A percentile compares a stretch with the other conserved stretches of the same genome.
These are phyloP conservation scores for Lithobates sylvaticus DNA, from an alignment of 2,797 vertebrate genomes.

Conservation along the genomic window DNA sequence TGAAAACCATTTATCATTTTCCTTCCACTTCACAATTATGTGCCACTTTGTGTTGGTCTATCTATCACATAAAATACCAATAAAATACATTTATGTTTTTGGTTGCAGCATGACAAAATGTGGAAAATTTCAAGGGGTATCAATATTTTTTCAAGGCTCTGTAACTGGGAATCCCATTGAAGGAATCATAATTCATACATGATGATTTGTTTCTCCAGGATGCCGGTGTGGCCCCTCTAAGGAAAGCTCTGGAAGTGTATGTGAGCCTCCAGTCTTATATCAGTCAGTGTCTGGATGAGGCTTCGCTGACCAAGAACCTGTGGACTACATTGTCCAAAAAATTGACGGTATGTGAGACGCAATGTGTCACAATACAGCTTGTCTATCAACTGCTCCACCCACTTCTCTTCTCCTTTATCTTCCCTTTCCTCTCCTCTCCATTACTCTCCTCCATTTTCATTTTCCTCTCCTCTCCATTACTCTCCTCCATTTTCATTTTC, in stretches of 20 bases:
- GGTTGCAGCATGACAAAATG: too few relatives aligned
- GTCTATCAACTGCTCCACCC: not conserved
- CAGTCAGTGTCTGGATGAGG: constrained; percentile 76
- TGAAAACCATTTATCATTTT: too few relatives aligned
- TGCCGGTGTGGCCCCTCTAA: constrained; percentile 39
- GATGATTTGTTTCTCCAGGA: constrained; percentile 11
- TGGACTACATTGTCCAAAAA: constrained; percentile 72
- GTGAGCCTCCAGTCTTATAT: constrained; percentile 71
- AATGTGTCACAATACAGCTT: not conserved
- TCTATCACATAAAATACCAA: too few relatives aligned
- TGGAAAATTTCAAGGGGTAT: too few relatives aligned
- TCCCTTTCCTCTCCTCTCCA: not conserved
- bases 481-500: not conserved
- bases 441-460: not conserved
- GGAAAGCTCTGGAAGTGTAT: constrained; percentile 48
- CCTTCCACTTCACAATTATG: too few relatives aligned
- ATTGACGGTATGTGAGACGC: constrained; percentile 69
- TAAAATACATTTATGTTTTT: too few relatives aligned
- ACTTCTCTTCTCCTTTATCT: not conserved
- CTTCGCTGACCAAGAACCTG: constrained; percentile 70
- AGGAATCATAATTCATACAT: too few relatives aligned
- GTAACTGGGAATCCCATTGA: too few relatives aligned
- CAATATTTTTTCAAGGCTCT: too few relatives aligned
- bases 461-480: not conserved
- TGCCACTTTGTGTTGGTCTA: too few relatives aligned